These are phyloP conservation scores for Malacosoma neustria DNA, from an alignment of 2,888 invertebrate genomes.

Conservation along the genomic window DNA sequence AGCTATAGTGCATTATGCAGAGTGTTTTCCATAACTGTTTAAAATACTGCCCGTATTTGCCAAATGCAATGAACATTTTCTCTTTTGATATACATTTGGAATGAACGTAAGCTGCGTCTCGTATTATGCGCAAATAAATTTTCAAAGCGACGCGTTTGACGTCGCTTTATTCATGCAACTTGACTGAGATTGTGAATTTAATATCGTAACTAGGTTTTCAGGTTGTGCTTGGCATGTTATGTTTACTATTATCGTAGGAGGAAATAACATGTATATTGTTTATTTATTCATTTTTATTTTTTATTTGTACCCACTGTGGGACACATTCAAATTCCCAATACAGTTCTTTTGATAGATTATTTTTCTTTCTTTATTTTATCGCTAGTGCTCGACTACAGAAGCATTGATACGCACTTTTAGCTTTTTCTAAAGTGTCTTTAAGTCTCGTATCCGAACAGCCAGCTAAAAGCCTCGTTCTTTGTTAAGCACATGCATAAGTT, in stretches of 20 bases:
- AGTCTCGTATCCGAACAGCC: too few relatives aligned
- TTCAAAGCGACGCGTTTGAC: slow-evolving; percentile 15
- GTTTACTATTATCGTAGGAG: neutral
- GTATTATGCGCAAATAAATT: slow-evolving; percentile 18
- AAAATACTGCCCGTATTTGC: slow-evolving; percentile 14
- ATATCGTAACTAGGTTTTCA: neutral
- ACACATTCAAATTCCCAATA: too few relatives aligned
- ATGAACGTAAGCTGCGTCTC: slow-evolving; percentile 10
- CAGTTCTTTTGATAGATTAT: too few relatives aligned
- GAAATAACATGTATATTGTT: too few relatives aligned
- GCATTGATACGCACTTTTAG: too few relatives aligned
- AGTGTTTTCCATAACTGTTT: slow-evolving; percentile 10
- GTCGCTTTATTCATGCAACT: slow-evolving; percentile 8
- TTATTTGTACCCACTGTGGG: too few relatives aligned
- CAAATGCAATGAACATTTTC: slow-evolving; percentile 20
- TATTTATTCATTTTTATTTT: too few relatives aligned
- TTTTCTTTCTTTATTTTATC: too few relatives aligned
- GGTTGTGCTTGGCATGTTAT: neutral
- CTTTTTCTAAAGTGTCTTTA: too few relatives aligned
- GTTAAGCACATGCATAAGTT: too few relatives aligned
- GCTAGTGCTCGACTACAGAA: too few relatives aligned
- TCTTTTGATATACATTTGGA: slow-evolving; percentile 16
- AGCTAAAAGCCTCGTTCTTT: too few relatives aligned
- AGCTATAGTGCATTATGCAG: neutral
- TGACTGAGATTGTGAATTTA: neutral